Evolutionary conservation across 64 coral and sea anemone species (phyloP), one percentile per base, ranked within the genome.

Genomic region (Stylophora pistillata): DNA sequence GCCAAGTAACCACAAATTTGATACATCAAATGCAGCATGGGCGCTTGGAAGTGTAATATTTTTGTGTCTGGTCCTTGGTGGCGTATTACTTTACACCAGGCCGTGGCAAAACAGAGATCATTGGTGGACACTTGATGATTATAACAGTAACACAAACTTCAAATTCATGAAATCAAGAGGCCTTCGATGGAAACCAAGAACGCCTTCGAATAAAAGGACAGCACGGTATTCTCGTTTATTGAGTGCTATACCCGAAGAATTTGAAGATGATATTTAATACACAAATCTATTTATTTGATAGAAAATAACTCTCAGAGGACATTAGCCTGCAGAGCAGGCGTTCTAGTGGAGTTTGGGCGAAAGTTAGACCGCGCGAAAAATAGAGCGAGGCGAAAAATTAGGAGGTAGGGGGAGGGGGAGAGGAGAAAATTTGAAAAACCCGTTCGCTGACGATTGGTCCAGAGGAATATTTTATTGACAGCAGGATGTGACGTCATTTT

Each of bases 11-110:
- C 81, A 28, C 25, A 90, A 92, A 18, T 92, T 99, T 84, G 91
- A 99, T 61, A 90, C 93, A 7, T 87, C 77, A 1, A 93, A 99
- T 86, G 97, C 97, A 2, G 97, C 97, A 0, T 99, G 97, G 97
- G 97, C 97, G 34, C 69, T 99, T 0, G 97, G 93, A 5, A 95
- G 93, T 30, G 87, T 99, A n/a, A 74, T 99, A 1, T 99, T 99
- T 74, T 85, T 99, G 1, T 95, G 93, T 30, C 55, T 86, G 2
- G 74, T 98, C 23, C 86, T 98, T 28, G 56, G 89, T 30, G 55
- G 89, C 53, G 90, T 98, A 4, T 89, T 98, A 87, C 4, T 93
- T 4, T 95, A 98, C 23, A 94, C 93, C 11, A 92, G 87, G 74
- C 93, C 93, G 1, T 98, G 96, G 89, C 82, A 93, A 78, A 87